These are phyloP conservation scores for Leptinotarsa texana DNA, from an alignment of 1,140 invertebrate genomes.

Conservation along the genomic window DNA sequence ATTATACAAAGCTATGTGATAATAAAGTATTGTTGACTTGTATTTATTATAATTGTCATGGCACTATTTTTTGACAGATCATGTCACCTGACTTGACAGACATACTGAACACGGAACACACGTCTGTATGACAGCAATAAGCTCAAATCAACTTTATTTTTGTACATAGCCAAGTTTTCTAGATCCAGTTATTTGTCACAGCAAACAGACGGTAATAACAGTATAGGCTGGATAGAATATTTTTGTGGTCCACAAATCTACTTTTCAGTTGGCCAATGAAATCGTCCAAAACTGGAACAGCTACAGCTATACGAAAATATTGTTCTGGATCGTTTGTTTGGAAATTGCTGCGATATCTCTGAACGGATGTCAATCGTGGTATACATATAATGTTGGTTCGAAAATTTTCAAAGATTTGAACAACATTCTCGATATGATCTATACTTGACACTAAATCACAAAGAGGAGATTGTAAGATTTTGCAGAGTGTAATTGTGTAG, in stretches of 20 bases:
- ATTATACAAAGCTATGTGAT: too few species aligned
- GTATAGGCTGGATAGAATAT: neutral
- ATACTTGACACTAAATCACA: neutral
- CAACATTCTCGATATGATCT: neutral
- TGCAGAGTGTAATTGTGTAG: neutral
- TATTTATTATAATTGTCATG: too few species aligned
- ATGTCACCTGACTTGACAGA: too few species aligned
- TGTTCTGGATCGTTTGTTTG: neutral
- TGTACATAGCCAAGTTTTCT: neutral
- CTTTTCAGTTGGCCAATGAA: constrained; percentile 2
- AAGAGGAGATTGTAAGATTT: constrained; percentile 13
- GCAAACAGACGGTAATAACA: constrained; percentile 7
- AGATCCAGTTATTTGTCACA: neutral
- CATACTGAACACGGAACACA: too few species aligned
- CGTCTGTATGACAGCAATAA: too few species aligned
- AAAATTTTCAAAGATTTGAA: constrained; percentile 10
- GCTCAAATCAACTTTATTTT: constrained; percentile 3
- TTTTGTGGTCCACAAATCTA: constrained; percentile 7
- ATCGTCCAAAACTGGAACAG: neutral
- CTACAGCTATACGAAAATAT: constrained; percentile 7
- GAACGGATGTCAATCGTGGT: constrained; percentile 7
- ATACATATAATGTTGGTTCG: constrained; percentile 1
- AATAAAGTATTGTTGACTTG: too few species aligned
- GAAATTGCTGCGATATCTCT: neutral
- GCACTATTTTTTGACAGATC: too few species aligned